A percentile compares a stretch with the other conserved stretches of the same genome.
Evolutionary conservation across 1,140 invertebrate species (phyloP).

Genomic region (Euwallacea similis): DNA sequence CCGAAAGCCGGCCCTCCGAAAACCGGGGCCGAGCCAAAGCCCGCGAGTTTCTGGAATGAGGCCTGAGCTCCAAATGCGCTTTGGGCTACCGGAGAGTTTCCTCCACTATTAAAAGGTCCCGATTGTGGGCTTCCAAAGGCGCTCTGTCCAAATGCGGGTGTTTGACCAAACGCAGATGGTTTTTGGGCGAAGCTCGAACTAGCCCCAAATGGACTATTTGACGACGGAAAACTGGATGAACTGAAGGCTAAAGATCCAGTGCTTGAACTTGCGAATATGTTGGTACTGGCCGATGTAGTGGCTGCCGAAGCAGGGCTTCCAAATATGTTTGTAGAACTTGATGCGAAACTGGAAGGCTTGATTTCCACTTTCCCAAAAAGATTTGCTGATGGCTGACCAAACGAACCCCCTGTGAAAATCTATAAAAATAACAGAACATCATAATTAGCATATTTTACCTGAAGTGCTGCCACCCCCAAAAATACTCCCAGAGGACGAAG

Average conservation of each 20-base stretch:
- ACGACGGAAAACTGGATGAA: constrained; percentile 1
- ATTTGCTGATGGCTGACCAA: constrained; percentile 19
- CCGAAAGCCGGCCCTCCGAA: constrained; percentile 58
- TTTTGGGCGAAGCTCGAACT: constrained; percentile 38
- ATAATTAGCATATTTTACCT: constrained; percentile 4
- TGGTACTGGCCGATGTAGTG: constrained; percentile 17
- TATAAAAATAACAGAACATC: neutral
- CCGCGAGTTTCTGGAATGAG: constrained; percentile 45
- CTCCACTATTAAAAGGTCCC: constrained; percentile 47
- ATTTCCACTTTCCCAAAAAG: constrained; percentile 16
- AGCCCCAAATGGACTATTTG: constrained; percentile 7
- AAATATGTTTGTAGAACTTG: constrained; percentile 30
- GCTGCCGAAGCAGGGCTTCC: constrained; percentile 24
- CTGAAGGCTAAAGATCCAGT: constrained; percentile 40
- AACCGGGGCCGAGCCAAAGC: constrained; percentile 55
- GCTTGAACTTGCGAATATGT: constrained; percentile 22
- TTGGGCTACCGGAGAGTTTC: constrained; percentile 52
- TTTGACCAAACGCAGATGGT: constrained; percentile 29
- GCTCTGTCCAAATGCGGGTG: constrained; percentile 39
- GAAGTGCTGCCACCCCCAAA: constrained; percentile 12
- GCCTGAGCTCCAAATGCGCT: constrained; percentile 47
- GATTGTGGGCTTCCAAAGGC: constrained; percentile 39
- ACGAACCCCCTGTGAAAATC: neutral
- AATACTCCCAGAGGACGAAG: constrained; percentile 6
- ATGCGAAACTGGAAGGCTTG: neutral